Base-by-base conservation (phyloP, 2,797 vertebrate genomes). In the Scarus forsteni region DNA sequence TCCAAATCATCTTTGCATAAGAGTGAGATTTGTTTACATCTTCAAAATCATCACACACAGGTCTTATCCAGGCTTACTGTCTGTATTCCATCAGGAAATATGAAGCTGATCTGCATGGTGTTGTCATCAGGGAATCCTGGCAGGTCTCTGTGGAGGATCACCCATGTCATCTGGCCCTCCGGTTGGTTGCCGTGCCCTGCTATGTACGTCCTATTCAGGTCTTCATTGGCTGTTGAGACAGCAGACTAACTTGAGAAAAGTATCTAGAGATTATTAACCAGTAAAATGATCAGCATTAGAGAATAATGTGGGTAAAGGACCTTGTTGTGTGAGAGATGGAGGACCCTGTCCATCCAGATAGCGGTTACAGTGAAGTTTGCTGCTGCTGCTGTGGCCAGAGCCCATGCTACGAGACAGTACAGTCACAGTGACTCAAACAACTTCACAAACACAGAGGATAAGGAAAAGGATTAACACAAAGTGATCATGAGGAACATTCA, bases 1-100 rank as follows among this genome's bases (percentile, higher is more conserved):
- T 27, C 27, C 27, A 27, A 27, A 27, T 27, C 4, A 27, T 27
- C 2, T 27, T 27, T 2, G 4, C 27, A 27, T 27, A 27, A 27
- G 27, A 27, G 27, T 4, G 27, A 27, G 27, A 27, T 27, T 27
- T 27, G 27, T 27, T 27, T 27, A 27, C 27, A 27, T 27, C 27
- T 27, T 4, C 27, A 27, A 27, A 39, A 39, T 39, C 38, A 7
- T 7, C 38, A 39, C 2, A 14, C 34, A 11, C 1, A 16, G 3
- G 19, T 1, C 34, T 27, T 48, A 44, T 0, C n/a, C 18, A 3
- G 1, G 8, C 73, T 79, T 81, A 94, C 93, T 15, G 54, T 85
- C 52, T 94, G 93, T 52, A 83, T 81, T 54, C 93, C 93, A 13
- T 89, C 87, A 0, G 73, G 72, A 70, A 94, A 93, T 11, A 72